Percentiles rank a stretch among this genome's conserved stretches.
phyloP scores from a whole-genome alignment of 2,888 invertebrate genomes.

The Sinhomidia bicolor region DNA sequence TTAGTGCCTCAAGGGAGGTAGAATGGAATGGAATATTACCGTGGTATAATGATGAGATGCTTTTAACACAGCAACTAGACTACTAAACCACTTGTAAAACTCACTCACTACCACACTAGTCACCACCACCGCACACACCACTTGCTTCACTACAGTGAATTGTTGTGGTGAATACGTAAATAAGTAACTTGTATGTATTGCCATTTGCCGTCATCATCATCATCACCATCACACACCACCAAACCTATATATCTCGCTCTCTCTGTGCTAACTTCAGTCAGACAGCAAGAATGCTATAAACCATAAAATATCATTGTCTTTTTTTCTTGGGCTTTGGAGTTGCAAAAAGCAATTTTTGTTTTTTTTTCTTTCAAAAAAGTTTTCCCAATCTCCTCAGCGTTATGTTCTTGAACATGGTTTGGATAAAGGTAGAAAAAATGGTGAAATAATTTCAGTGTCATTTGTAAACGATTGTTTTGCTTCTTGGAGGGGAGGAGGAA shows the following conservation, averaged over 20 bases:
- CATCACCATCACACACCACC: no score
- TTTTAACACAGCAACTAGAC: slow-evolving; percentile 11
- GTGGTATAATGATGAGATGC: neutral
- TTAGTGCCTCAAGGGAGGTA: slow-evolving; percentile 38
- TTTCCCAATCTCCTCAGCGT: neutral
- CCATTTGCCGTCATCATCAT: neutral
- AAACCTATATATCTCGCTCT: no score
- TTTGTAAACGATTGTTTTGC: slow-evolving; percentile 21
- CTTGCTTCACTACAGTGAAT: neutral
- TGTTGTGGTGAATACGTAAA: neutral
- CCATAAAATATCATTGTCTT: slow-evolving; percentile 41
- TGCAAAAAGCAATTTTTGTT: slow-evolving; percentile 23
- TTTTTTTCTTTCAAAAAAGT: no score
- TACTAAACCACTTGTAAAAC: neutral
- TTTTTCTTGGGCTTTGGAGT: neutral
- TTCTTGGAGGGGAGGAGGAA: no score
- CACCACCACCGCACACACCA: no score
- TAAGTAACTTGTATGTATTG: neutral
- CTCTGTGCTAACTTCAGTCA: no score
- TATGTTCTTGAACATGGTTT: neutral
- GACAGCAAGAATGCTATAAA: neutral
- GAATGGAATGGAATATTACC: slow-evolving; percentile 24
- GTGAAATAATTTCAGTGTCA: slow-evolving; percentile 30
- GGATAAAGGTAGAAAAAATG: neutral
- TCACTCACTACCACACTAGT: slow-evolving; percentile 14